Conservation (phyloP, 1,140 invertebrate species). For the Zaprionus tsacasi region DNA sequence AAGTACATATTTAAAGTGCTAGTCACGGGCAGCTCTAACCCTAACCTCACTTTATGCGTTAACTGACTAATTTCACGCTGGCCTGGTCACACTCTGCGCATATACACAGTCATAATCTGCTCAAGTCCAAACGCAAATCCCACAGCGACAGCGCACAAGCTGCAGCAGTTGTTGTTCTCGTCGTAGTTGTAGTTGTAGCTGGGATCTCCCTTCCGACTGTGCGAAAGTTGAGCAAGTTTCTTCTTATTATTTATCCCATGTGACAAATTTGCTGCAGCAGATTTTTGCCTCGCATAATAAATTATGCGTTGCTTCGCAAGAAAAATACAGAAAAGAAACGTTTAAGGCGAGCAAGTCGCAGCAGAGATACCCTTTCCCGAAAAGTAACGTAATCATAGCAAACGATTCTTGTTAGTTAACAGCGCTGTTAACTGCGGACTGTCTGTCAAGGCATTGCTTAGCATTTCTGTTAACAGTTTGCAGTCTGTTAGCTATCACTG, state of each 20-base stretch:
- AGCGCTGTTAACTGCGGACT: background rate
- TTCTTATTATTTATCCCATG: conserved; percentile 80
- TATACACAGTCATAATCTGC: conserved; percentile 50
- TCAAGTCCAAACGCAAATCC: conserved; percentile 47
- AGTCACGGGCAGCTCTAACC: too few relatives aligned
- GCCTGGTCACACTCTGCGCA: conserved; percentile 53
- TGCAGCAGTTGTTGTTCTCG: background rate
- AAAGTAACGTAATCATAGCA: background rate
- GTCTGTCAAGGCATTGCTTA: background rate
- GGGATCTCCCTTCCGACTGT: conserved; percentile 4
- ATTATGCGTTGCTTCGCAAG: conserved; percentile 57
- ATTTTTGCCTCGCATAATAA: conserved; percentile 72
- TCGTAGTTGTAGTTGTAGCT: background rate
- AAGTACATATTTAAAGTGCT: too few relatives aligned
- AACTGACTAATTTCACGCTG: conserved; percentile 69
- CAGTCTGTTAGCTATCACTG: background rate
- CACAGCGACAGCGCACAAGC: conserved; percentile 17
- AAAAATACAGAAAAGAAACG: conserved; percentile 21
- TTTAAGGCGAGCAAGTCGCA: background rate
- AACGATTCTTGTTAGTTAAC: background rate
- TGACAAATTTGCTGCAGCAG: conserved; percentile 79
- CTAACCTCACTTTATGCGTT: background rate
- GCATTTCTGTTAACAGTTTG: background rate
- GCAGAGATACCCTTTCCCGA: background rate
- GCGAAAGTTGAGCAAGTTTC: conserved; percentile 61